Evolutionary conservation across 2,888 invertebrate genomes (phyloP).

Genomic region (Spisula subtruncata): DNA sequence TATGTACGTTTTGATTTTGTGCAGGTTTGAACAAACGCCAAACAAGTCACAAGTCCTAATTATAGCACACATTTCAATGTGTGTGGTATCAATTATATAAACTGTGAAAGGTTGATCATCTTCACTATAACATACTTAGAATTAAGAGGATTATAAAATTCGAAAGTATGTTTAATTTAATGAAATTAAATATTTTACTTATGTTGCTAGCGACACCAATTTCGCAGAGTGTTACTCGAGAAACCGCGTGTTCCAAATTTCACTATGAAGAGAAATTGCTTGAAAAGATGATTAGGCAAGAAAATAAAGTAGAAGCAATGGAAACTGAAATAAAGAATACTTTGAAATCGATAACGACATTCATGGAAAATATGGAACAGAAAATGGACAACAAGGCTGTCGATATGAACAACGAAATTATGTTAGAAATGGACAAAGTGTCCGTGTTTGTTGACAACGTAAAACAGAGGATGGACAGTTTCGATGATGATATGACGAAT

Average conservation of each 20-base stretch:
- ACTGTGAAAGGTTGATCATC: too few species aligned
- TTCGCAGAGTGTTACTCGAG: background rate
- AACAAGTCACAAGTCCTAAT: too few species aligned
- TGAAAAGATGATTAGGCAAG: background rate
- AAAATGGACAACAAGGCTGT: background rate
- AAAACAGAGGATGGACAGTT: background rate
- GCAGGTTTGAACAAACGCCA: too few species aligned
- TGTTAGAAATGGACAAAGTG: background rate
- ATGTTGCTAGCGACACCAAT: background rate
- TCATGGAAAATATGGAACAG: background rate
- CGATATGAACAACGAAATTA: background rate
- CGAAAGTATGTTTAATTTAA: too few species aligned
- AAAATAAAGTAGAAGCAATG: background rate
- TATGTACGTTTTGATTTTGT: too few species aligned
- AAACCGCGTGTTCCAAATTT: background rate
- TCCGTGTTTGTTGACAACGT: too few species aligned
- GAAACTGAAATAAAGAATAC: background rate
- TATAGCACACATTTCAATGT: too few species aligned
- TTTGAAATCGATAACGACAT: background rate
- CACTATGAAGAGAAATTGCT: too few species aligned
- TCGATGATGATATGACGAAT: background rate
- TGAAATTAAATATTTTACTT: too few species aligned
- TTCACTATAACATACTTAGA: too few species aligned
- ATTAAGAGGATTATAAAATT: too few species aligned
- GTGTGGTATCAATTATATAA: too few species aligned